phyloP scores from a whole-genome alignment of 2,797 vertebrate genomes.

The Fistularia commersonii region DNA sequence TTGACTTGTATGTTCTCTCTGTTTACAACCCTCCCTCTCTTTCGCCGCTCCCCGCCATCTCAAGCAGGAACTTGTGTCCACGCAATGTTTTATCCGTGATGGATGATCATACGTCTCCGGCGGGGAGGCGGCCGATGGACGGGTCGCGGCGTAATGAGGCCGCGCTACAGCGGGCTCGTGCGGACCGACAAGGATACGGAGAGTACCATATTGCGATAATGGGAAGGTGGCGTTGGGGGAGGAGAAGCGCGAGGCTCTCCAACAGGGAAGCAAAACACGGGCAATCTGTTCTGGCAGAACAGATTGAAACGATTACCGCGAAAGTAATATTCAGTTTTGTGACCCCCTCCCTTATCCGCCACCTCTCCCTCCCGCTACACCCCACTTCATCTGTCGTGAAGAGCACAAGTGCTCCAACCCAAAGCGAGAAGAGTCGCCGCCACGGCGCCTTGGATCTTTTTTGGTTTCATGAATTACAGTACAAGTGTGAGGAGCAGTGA shows the following conservation, averaged over 20 bases:
- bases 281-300: constrained; percentile 68
- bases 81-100: constrained; percentile 57
- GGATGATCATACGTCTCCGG: constrained; percentile 40
- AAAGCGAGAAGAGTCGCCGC: constrained; percentile 3
- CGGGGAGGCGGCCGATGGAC: constrained; percentile 30
- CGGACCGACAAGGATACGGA: constrained; percentile 61
- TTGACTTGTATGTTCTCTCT: constrained; percentile 32
- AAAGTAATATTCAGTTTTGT: constrained; percentile 55
- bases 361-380: constrained; percentile 6
- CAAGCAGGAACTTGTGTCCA: constrained; percentile 29
- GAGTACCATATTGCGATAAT: constrained; percentile 56
- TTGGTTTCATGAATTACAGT: constrained; percentile 21
- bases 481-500: constrained; percentile 6
- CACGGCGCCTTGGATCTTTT: constrained; percentile 22
- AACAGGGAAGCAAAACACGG: constrained; percentile 60
- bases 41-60: constrained; percentile 20
- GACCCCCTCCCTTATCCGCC: constrained; percentile 3
- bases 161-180: constrained; percentile 15
- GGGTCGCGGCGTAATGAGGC: constrained; percentile 29
- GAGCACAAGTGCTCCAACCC: constrained; percentile 26
- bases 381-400: constrained; percentile 46
- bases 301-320: constrained; percentile 67
- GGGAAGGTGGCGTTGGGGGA: constrained; percentile 22
- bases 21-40: constrained; percentile 7
- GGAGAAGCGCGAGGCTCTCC: constrained; percentile 44